A percentile compares a stretch with the other conserved stretches of the same genome.
phyloP scores from a whole-genome alignment of 2,797 vertebrate genomes.

The Threskiornis aethiopicus region DNA sequence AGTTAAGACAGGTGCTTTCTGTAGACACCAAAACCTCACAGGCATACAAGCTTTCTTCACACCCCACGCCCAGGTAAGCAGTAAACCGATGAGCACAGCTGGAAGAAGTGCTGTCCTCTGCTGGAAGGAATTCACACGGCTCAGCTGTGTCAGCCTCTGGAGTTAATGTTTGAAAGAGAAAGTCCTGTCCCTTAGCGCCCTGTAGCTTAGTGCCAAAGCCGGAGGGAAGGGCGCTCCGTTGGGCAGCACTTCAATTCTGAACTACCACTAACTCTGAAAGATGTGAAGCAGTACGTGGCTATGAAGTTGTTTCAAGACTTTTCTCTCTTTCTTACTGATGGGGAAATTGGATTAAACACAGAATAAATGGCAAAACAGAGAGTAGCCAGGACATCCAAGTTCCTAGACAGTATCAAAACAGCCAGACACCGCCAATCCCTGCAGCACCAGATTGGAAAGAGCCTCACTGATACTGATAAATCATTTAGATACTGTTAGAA shows the following conservation, averaged over 20 bases:
- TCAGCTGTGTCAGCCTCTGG: background rate
- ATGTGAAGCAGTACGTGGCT: background rate
- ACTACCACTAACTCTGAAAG: background rate
- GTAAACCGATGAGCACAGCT: background rate
- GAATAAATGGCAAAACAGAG: background rate
- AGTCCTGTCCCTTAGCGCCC: background rate
- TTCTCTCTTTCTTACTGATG: background rate
- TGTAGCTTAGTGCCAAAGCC: background rate
- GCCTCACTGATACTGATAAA: background rate
- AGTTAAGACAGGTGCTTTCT: background rate
- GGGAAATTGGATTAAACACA: background rate
- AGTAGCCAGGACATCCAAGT: background rate
- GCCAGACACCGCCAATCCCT: background rate
- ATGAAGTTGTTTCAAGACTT: background rate
- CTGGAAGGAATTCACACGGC: background rate
- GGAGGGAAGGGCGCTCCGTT: background rate
- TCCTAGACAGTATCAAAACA: background rate
- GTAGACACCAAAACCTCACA: background rate
- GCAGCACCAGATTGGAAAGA: background rate
- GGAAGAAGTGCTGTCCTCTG: background rate
- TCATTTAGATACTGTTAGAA: background rate
- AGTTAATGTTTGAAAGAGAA: background rate
- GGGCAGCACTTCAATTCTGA: background rate
- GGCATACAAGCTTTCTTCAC: background rate
- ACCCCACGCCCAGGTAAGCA: background rate